Base-by-base conservation (phyloP, 1,140 invertebrate species). In the Pomphorhynchus laevis region DNA sequence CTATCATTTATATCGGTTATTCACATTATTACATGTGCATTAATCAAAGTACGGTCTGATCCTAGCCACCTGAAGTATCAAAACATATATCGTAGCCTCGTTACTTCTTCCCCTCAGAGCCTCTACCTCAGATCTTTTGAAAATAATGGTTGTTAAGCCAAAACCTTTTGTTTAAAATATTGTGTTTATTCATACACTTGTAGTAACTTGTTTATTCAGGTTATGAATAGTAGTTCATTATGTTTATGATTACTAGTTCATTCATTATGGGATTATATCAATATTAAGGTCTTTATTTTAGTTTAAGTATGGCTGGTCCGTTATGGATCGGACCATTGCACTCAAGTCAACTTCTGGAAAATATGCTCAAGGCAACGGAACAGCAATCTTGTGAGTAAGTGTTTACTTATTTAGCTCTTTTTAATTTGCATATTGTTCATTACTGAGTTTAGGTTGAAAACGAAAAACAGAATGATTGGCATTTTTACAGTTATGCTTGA, bases 261-360 rank as follows among this genome's bases (percentile, higher is more conserved):
- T n/a, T 47, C 47, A 18, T 37, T 29, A 29, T 9, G 3, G 27
- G 16, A 32, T 38, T 5, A 18, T 41, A 22, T 22, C 16, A 11
- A 42, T 31, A 24, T 17, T 38, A 12, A 14, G 2, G 33, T 36
- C 20, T 17, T 34, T 21, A 17, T 41, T 38, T 25, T 24, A 39
- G 20, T 33, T 22, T 38, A 27, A 47, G 38, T 65, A 55, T 86
- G 41, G 79, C 74, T 25, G 86, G 86, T 14, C 86, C 86, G 1
- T 70, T 95, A 44, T 98, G 82, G 77, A 65, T 68, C 4, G 72
- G 66, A 9, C 67, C 69, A 9, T 62, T 93, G 23, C 77, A 91
- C 52, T 63, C 76, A 49, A 52, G 57, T 39, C 51, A 61, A 0
- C 95, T 93, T 58, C 66, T 93, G 1, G 38, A 54, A 3, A 53